A percentile compares a stretch with the other conserved stretches of the same genome.
phyloP scores from a whole-genome alignment of 2,113 vertebrate genomes.

The Ciconia stormi region DNA sequence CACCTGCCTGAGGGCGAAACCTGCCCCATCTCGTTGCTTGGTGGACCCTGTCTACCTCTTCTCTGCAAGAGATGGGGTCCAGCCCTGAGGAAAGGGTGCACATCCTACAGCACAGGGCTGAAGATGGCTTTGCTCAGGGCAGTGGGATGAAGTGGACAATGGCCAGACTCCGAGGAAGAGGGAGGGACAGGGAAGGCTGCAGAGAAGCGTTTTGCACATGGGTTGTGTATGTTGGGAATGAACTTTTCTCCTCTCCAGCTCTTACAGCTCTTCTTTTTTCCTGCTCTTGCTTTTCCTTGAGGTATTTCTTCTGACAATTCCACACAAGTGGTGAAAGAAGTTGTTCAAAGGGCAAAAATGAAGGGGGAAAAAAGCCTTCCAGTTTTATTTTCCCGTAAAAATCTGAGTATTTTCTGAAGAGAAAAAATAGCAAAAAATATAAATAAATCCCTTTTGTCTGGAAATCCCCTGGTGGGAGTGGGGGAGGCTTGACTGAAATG shows the following conservation, averaged over 20 bases:
- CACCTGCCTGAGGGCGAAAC: not conserved
- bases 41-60: not conserved
- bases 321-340: not conserved
- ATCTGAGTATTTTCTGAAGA: not conserved
- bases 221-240: not conserved
- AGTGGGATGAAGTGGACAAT: not conserved
- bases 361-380: not conserved
- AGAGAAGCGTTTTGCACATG: not conserved
- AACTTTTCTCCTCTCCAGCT: not conserved
- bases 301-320: not conserved
- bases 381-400: not conserved
- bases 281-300: not conserved
- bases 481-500: not conserved
- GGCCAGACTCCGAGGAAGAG: not conserved
- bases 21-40: not conserved
- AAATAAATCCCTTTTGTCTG: conserved; percentile 37
- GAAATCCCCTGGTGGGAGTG: not conserved
- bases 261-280: not conserved
- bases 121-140: not conserved
- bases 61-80: not conserved
- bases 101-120: not conserved
- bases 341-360: not conserved
- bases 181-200: not conserved
- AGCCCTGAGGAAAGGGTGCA: not conserved
- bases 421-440: not conserved